These are phyloP conservation scores for Daboia siamensis DNA, from an alignment of 2,113 vertebrate genomes.

Conservation along the genomic window DNA sequence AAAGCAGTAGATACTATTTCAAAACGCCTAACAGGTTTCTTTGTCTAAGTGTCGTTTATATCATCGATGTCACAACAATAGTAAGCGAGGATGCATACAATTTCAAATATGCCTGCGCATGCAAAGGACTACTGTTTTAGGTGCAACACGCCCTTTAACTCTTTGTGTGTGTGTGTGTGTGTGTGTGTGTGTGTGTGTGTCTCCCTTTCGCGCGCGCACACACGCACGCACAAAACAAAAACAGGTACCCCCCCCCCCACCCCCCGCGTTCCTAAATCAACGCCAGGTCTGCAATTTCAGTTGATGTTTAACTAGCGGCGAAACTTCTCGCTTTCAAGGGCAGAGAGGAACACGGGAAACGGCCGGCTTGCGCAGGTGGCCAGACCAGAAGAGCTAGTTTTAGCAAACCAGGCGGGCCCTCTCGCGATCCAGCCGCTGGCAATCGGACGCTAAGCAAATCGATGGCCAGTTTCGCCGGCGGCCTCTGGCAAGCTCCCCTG, in stretches of 20 bases:
- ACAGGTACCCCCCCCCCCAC: background rate
- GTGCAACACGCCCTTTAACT: too few species aligned
- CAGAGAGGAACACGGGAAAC: background rate
- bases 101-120: background rate
- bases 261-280: fast-evolving
- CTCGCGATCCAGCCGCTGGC: fast-evolving
- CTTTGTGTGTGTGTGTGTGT: background rate
- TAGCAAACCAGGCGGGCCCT: fast-evolving
- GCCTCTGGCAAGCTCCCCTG: background rate
- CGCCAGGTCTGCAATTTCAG: background rate
- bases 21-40: background rate
- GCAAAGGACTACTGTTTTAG: background rate
- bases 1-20: background rate
- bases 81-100: background rate
- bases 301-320: fast-evolving
- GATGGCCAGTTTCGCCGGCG: fast-evolving
- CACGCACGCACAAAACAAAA: background rate
- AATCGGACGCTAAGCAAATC: background rate
- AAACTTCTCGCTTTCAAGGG: background rate
- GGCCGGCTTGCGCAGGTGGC: slow-evolving; percentile 19
- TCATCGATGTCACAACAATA: background rate
- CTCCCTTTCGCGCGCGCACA: too few species aligned
- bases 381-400: background rate
- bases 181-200: too few species aligned
- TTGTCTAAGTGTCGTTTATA: background rate